Conservation (phyloP, 2,113 vertebrate species). For the Chascanopsetta lugubris region DNA sequence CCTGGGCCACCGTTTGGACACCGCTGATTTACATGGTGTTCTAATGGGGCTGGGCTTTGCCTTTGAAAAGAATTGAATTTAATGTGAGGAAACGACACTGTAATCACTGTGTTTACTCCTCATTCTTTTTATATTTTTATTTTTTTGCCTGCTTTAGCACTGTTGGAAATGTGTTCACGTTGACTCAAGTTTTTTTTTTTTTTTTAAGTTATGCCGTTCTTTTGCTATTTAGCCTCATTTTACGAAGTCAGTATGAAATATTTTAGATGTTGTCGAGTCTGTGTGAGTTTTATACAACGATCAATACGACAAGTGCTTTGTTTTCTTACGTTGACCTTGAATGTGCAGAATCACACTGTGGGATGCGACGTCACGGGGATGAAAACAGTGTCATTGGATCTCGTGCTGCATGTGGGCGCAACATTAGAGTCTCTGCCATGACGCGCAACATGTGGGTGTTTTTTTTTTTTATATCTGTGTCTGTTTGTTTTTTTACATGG, state of each 20-base stretch:
- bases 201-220: constrained; percentile 69
- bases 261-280: constrained; percentile 39
- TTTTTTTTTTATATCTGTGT: constrained; percentile 36
- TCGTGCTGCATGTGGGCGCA: constrained; percentile 46
- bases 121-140: constrained; percentile 28
- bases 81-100: constrained; percentile 9
- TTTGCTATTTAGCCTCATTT: constrained; percentile 49
- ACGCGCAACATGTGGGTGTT: constrained; percentile 35
- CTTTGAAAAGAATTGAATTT: not conserved
- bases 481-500: constrained; percentile 33
- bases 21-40: too few species aligned
- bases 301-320: constrained; percentile 39
- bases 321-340: constrained; percentile 58
- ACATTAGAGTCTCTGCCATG: constrained; percentile 31
- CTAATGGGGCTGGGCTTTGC: too few species aligned
- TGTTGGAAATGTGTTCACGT: constrained; percentile 53
- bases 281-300: constrained; percentile 26
- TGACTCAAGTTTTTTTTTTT: too few species aligned
- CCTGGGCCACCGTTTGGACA: too few species aligned
- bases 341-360: constrained; percentile 42
- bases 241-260: constrained; percentile 39
- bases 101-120: constrained; percentile 36
- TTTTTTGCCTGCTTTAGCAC: constrained; percentile 49
- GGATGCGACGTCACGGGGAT: constrained; percentile 40
- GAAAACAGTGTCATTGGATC: constrained; percentile 34